These are phyloP conservation scores for Macaria notata DNA, from an alignment of 2,888 invertebrate genomes.

Conservation along the genomic window DNA sequence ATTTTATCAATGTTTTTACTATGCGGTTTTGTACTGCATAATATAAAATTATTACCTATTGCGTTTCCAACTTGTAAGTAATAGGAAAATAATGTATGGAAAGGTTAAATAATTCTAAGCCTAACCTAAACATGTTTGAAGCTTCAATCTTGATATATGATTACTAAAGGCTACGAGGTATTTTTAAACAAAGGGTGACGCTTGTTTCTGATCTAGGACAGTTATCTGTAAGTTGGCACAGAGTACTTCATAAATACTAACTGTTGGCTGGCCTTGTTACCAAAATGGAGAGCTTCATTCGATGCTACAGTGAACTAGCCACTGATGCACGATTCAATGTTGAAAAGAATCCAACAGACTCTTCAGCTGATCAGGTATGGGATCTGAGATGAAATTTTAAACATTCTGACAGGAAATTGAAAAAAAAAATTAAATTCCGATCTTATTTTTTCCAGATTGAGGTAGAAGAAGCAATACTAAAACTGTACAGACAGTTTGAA, in stretches of 20 bases:
- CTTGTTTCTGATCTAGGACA: conserved; percentile 31
- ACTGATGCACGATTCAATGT: conserved; percentile 78
- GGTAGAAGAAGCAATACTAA: conserved; percentile 63
- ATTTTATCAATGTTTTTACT: too few relatives aligned
- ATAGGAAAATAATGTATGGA: too few relatives aligned
- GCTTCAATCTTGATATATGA: background rate
- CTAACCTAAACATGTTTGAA: background rate
- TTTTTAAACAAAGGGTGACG: conserved; percentile 29
- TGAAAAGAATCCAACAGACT: conserved; percentile 77
- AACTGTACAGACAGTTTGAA: conserved; percentile 67
- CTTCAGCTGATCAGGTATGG: conserved; percentile 68
- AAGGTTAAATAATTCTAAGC: background rate
- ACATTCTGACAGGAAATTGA: too few relatives aligned
- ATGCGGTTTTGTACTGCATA: too few relatives aligned
- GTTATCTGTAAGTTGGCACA: conserved; percentile 2
- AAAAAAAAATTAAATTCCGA: too few relatives aligned
- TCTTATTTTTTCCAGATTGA: conserved; percentile 49
- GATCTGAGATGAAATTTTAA: background rate
- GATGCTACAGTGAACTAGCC: conserved; percentile 62
- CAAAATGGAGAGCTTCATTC: conserved; percentile 64
- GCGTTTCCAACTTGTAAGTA: too few relatives aligned
- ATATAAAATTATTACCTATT: too few relatives aligned
- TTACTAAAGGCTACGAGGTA: conserved; percentile 29
- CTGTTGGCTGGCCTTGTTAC: background rate
- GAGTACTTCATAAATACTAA: background rate